Percentiles rank a stretch among this genome's conserved stretches.
Evolutionary conservation across 2,113 vertebrate genomes (phyloP).

Genomic region (Leucosticte australis): DNA sequence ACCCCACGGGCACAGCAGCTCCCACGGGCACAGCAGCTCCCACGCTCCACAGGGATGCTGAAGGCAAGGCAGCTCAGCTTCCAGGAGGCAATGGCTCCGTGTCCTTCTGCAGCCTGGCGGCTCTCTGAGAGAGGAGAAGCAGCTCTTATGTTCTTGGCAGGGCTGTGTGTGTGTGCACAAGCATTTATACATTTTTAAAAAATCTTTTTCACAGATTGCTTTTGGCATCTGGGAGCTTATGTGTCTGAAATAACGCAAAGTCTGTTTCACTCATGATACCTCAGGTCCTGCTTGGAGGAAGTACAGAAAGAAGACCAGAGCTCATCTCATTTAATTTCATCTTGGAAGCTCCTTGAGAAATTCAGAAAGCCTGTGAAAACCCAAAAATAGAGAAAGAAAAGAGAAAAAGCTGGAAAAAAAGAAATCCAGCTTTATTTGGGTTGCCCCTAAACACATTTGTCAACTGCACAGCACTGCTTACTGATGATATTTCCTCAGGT

Average conservation of each 20-base stretch:
- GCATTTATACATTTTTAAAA: not conserved
- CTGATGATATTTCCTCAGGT: not conserved
- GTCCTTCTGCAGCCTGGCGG: not conserved
- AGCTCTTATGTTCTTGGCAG: not conserved
- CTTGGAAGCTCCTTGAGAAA: not conserved
- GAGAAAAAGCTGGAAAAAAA: not conserved
- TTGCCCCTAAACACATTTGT: not conserved
- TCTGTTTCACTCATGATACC: conserved; percentile 5
- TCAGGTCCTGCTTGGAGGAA: not conserved
- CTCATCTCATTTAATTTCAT: not conserved
- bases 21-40: too few species aligned
- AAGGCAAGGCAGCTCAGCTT: not conserved
- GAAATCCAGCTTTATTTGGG: not conserved
- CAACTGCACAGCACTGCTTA: not conserved
- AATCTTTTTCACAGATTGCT: not conserved
- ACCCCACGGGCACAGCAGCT: too few species aligned
- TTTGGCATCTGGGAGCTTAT: not conserved
- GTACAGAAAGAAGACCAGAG: not conserved
- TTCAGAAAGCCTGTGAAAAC: not conserved
- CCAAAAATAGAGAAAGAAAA: not conserved
- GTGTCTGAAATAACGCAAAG: not conserved
- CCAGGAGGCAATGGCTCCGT: not conserved
- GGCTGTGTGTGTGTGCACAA: not conserved
- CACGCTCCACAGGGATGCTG: rapidly evolving
- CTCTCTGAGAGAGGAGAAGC: rapidly evolving